A percentile compares a stretch with the other conserved stretches of the same genome.
These are phyloP conservation scores for Excalfactoria chinensis DNA, from an alignment of 2,113 vertebrate genomes.

Conservation along the genomic window DNA sequence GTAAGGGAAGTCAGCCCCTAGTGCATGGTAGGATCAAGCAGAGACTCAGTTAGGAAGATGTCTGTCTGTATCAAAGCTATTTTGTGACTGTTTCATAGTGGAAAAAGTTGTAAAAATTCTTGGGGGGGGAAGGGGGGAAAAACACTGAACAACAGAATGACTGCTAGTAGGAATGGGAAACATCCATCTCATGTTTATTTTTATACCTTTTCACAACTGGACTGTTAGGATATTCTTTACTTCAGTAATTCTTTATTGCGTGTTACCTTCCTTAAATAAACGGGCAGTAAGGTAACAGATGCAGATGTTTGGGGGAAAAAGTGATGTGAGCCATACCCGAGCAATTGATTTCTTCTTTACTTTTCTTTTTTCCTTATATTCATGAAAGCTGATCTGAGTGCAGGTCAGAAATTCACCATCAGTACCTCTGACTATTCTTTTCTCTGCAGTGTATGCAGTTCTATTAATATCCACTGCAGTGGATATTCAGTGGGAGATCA, in stretches of 20 bases:
- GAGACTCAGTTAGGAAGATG: conserved; percentile 29
- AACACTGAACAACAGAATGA: background rate
- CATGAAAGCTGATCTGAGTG: background rate
- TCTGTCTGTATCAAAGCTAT: conserved; percentile 4
- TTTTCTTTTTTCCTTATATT: background rate
- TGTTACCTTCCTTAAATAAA: background rate
- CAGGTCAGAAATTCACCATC: background rate
- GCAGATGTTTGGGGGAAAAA: background rate
- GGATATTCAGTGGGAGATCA: background rate
- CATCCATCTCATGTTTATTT: background rate
- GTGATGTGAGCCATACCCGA: background rate
- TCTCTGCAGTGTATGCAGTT: background rate
- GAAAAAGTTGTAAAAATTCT: background rate
- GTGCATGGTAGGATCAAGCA: conserved; percentile 31
- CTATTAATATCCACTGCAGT: background rate
- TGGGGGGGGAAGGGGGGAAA: no score
- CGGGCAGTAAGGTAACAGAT: background rate
- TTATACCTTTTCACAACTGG: background rate
- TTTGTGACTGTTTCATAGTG: conserved; percentile 20
- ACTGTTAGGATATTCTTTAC: background rate
- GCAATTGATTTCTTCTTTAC: background rate
- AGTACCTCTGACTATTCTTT: background rate
- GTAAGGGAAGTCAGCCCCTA: background rate
- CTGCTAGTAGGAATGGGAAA: background rate
- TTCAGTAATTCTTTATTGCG: background rate